These are phyloP conservation scores for Pogonomyrmex californicus DNA, from an alignment of 1,140 invertebrate species.

Conservation along the genomic window DNA sequence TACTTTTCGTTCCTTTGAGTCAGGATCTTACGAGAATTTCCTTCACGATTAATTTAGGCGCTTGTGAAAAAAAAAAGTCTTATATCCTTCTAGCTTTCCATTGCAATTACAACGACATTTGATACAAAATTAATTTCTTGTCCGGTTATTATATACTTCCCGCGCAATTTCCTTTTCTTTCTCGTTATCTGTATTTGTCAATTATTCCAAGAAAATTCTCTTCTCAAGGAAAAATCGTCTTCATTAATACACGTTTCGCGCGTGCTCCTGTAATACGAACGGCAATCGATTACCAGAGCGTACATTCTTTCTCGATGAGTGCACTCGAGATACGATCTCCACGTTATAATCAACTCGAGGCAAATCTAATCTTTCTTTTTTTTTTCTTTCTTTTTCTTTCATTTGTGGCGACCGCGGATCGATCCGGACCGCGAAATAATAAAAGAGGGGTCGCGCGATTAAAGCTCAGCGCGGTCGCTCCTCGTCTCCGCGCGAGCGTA, in stretches of 20 bases:
- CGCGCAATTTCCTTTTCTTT: neutral
- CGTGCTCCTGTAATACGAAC: neutral
- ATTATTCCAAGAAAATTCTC: neutral
- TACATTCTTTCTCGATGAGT: neutral
- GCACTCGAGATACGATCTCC: constrained; percentile 13
- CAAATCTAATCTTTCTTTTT: neutral
- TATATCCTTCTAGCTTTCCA: neutral
- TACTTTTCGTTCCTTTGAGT: neutral
- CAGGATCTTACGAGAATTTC: neutral
- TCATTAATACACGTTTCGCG: neutral
- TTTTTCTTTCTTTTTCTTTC: neutral
- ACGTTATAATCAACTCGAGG: neutral
- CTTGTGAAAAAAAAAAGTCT: neutral
- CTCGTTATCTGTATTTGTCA: neutral
- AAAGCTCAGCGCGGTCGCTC: neutral
- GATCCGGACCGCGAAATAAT: constrained; percentile 19
- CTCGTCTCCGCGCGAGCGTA: neutral
- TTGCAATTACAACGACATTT: neutral
- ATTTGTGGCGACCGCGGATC: neutral
- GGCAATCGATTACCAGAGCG: neutral
- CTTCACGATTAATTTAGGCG: neutral
- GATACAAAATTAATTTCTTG: neutral
- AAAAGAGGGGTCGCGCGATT: neutral
- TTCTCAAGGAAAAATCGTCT: neutral
- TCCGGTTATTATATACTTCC: neutral